Evolutionary conservation across 2,113 vertebrate species (phyloP), one percentile per base, ranked within the genome.

Genomic region (Echinops telfairi): DNA sequence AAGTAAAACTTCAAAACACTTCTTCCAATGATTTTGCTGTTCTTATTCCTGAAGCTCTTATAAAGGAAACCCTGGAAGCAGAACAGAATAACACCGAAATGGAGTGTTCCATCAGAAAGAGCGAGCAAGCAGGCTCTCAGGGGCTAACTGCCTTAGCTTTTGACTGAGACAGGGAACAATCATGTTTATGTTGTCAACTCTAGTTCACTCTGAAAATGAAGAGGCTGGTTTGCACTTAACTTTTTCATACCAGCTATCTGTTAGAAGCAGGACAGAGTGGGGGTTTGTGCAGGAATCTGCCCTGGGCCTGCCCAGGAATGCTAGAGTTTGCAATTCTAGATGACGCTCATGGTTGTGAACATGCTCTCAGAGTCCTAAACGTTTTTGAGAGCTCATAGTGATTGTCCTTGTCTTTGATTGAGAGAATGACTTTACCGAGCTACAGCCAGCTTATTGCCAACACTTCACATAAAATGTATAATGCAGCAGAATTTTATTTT

Each of bases 381-480:
- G 78, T 76, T 79, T 70, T 93, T 43, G 57, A 85, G 73, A 71
- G 25, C 20, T 94, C 62, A 83, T 36, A 70, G 15, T 64, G 88
- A 90, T 84, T 95, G 33, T 82, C 89, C 90, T 81, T 95, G 33
- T 85, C 89, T 96, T 91, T 78, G 47, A 73, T 89, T 94, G 66
- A 96, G 77, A 87, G 96, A 95, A 83, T 70, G 66, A 84, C 25
- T 78, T 95, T 94, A 94, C 89, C 86, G 66, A 90, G 66, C 43
- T 9, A 19, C 83, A 90, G 80, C 58, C 31, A 83, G 14, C 29
- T 86, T 95, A 79, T 94, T 94, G 91, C 76, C 93, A 97, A 95
- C 78, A 85, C 60, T 31, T 57, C 77, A 83, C 58, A 92, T 95
- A 93, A 95, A 96, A 96, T 88, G 31, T 31, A 86, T 25, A 94